Base-by-base conservation (phyloP, 2,797 vertebrate species). In the Pteronotus mesoamericanus region DNA sequence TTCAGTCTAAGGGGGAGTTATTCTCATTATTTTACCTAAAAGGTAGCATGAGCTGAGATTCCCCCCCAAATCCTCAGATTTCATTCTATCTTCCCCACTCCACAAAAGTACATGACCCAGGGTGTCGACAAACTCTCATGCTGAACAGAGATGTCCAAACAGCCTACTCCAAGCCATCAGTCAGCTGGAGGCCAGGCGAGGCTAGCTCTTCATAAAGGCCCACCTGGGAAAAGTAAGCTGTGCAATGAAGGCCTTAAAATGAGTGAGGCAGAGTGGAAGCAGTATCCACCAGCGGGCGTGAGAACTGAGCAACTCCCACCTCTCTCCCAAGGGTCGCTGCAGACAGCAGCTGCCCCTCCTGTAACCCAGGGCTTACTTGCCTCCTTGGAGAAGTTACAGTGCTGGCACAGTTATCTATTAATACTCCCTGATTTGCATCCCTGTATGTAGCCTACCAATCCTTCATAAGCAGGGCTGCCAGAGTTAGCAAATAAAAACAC, bases 401-500 rank as follows among this genome's bases (percentile, higher is more conserved):
- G 57, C 86, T 59, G 29, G 80, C 53, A 71, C 19, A 7, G 72
- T 71, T 64, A 77, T 55, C 87, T 94, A 82, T 86, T 91, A 75
- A 88, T 75, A 89, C 57, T 80, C 44, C 44, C 83, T 77, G 72
- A 82, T 82, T 88, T 66, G 66, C 64, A 69, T 75, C 84, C 68
- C 72, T 42, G 64, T 22, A 5, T 74, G 78, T 68, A n/a, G n/a
- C 64, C 94, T 69, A 48, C 46, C 72, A 83, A 79, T 42, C 42
- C 86, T 87, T 84, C 64, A 80, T 53, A 88, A 97, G 78, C 46
- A 93, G 59, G 59, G 51, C 82, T 48, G 86, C 75, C 80, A 82
- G 71, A 83, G 83, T 91, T 91, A 74, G 78, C 83, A 79, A 53
- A 84, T 53, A 79, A 93, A 90, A 87, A 84, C 69, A 48, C 83